Evolutionary conservation across 1,140 invertebrate species (phyloP).

Genomic region (Drosophila pandora): DNA sequence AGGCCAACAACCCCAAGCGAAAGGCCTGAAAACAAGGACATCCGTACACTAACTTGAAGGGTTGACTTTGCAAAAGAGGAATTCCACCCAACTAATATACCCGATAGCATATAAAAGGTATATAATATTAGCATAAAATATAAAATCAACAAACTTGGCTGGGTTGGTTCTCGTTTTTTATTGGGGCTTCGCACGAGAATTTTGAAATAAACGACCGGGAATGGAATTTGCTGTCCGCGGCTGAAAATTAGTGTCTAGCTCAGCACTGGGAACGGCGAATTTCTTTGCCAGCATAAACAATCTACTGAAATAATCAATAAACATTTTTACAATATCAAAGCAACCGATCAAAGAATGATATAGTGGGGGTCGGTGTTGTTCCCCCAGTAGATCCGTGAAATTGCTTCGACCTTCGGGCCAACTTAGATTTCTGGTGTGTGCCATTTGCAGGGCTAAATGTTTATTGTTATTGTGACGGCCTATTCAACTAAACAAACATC

Average conservation of each 20-base stretch:
- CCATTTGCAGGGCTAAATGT: slow-evolving; percentile 73
- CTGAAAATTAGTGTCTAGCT: slow-evolving; percentile 50
- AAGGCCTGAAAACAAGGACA: slow-evolving; percentile 30
- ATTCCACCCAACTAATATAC: slow-evolving; percentile 4
- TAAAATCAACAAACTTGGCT: slow-evolving; percentile 30
- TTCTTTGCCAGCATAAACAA: slow-evolving; percentile 65
- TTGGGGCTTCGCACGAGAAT: slow-evolving; percentile 70
- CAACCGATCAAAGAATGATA: background rate
- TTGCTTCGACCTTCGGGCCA: slow-evolving; percentile 65
- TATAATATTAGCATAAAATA: slow-evolving; percentile 62
- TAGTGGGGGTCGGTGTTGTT: slow-evolving; percentile 6
- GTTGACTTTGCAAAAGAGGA: background rate
- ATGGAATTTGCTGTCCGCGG: slow-evolving; percentile 65
- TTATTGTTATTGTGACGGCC: slow-evolving; percentile 63
- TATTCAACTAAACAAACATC: slow-evolving; percentile 62
- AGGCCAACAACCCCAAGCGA: slow-evolving; percentile 43
- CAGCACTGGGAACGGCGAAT: slow-evolving; percentile 42
- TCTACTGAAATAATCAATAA: slow-evolving; percentile 43
- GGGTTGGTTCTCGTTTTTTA: slow-evolving; percentile 32
- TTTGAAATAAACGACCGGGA: slow-evolving; percentile 63
- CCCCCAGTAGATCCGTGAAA: slow-evolving; percentile 39
- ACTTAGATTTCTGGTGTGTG: slow-evolving; percentile 47
- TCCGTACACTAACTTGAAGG: background rate
- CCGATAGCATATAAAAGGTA: slow-evolving; percentile 16
- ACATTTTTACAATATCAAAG: slow-evolving; percentile 33